Evolutionary conservation across 2,888 invertebrate species (phyloP), one percentile per base, ranked within the genome.

Genomic region (Lasioglossum pauxillum): DNA sequence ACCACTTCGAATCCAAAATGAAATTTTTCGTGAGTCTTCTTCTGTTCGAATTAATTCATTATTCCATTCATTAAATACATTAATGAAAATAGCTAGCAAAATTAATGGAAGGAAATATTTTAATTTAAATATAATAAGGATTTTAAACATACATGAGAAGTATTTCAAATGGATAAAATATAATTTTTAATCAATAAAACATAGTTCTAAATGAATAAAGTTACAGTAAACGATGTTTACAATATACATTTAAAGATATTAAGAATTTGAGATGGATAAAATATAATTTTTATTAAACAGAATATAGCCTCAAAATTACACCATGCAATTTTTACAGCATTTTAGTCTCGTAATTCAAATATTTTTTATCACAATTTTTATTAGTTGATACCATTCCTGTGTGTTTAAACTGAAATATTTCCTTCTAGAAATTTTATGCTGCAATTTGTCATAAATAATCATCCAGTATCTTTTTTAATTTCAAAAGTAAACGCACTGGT

Each of bases 11-110:
- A 84, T 79, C 75, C 90, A 92, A 88, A 89, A 95, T 95, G 95
- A 94, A 94, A 89, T 94, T 93, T 91, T 80, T 94, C 89, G 95
- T 95, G 91, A 95, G 88, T 89, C 31, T 85, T 23, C 71, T 14
- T 46, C 67, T 12, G n/a, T 14, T 16, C 35, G 35, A n/a, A 53
- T 23, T 73, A 31, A 46, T 35, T 53, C 12, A 44, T 12, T 41
- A 41, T 41, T 41, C 41, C 41, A 12, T 41, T 10, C 41, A 12
- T 44, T 44, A 44, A 12, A 44, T 12, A 44, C 44, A 44, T 44
- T 44, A 12, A 2, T 44, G 44, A 44, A 12, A 44, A 44, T 3
- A 44, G 44, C 2, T 0, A 12, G 41, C 41, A 41, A 44, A 44
- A 44, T 44, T 12, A 12, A 12, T 44, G 3, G 44, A 12, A 12